Evolutionary conservation across 1,140 invertebrate species (phyloP).

Genomic region (Vollenhovia emeryi): DNA sequence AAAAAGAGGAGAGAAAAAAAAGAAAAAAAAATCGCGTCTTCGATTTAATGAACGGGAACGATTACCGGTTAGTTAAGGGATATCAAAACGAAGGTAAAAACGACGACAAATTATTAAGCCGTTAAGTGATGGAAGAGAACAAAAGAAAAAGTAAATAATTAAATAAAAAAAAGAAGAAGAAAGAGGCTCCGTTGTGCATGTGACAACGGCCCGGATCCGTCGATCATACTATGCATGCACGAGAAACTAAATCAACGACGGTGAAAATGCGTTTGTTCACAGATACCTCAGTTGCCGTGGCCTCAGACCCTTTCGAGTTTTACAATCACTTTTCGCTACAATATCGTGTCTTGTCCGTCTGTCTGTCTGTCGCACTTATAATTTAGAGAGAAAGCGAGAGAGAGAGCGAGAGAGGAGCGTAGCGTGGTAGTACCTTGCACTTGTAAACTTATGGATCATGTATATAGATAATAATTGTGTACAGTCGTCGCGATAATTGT

Average conservation of each 20-base stretch:
- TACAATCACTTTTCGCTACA: conserved; percentile 35
- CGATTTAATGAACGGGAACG: conserved; percentile 83
- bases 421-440: conserved; percentile 37
- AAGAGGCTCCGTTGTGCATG: conserved; percentile 66
- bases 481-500: conserved; percentile 35
- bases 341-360: conserved; percentile 39
- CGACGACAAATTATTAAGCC: conserved; percentile 61
- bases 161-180: conserved; percentile 33
- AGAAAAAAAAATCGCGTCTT: conserved; percentile 80
- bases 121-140: conserved; percentile 79
- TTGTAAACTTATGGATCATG: conserved; percentile 40
- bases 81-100: conserved; percentile 75
- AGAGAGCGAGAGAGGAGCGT: background rate
- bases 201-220: conserved; percentile 64
- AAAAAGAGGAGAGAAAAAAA: conserved; percentile 58
- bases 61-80: conserved; percentile 84
- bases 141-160: conserved; percentile 65
- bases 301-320: conserved; percentile 75
- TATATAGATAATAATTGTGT: conserved; percentile 43
- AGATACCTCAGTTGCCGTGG: conserved; percentile 83
- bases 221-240: conserved; percentile 54
- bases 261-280: conserved; percentile 76
- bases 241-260: conserved; percentile 58
- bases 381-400: conserved; percentile 12
- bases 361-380: conserved; percentile 40